Base-by-base conservation (phyloP, 1,140 invertebrate species). In the Cataglyphis hispanica region DNA sequence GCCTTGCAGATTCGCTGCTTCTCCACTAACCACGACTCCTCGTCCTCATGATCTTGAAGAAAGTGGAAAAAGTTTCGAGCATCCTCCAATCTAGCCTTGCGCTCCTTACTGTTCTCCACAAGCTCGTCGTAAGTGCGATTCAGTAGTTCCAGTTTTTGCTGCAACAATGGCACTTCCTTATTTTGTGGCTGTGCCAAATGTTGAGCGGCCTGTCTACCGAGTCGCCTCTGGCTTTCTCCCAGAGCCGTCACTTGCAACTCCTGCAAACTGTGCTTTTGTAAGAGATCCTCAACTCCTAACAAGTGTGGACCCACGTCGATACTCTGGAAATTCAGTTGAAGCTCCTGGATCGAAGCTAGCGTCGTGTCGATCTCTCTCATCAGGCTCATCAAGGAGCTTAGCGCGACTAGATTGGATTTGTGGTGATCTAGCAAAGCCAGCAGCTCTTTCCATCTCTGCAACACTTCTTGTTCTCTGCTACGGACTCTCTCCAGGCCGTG, bases 61-160 rank as follows among this genome's bases (percentile, higher is more conserved):
- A 99, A 99, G 93, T 99, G 98, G 93, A 98, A 99, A 91, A 99
- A 98, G 91, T 98, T 98, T 86, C 98, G 96, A 0, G 98, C 98
- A 87, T 99, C 98, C 93, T 99, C 98, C 13, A 99, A 95, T 8
- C 97, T 96, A 0, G 96, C 96, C 80, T 98, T 97, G 22, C 98
- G 96, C 81, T 97, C 97, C 83, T 97, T 97, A 56, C 97, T 97
- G 60, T 97, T 95, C 60, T 97, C 97, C 11, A 97, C 94, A 31
- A 98, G 93, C 95, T 97, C 96, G 43, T 97, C 96, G 87, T 97
- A 97, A 27, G 97, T 96, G 69, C 96, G 95, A 90, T 98, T 97
- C 22, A 99, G 95, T 66, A 96, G 96, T 4, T 96, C 95, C 1
- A 98, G 92, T 77, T 97, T 96, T 72, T 97, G 95, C 64, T 97